Evolutionary conservation across 2,888 invertebrate genomes (phyloP).

Genomic region (Strigamia maritima): DNA sequence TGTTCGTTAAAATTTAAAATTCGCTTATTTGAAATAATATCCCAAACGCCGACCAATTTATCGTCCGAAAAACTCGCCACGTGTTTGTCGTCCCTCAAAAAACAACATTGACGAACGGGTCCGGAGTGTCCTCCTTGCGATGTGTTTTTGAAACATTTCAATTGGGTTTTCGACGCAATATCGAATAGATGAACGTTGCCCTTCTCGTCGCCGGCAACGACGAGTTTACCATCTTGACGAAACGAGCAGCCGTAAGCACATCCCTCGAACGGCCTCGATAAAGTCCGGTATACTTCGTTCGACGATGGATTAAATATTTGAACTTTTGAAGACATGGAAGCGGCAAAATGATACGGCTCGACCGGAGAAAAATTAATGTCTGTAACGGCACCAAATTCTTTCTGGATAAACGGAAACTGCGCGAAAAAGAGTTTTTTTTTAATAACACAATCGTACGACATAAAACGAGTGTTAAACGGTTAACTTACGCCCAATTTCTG

Average conservation of each 20-base stretch:
- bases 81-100: conserved; percentile 72
- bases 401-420: conserved; percentile 80
- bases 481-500: conserved; percentile 74
- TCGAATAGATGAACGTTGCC: conserved; percentile 83
- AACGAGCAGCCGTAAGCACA: conserved; percentile 82
- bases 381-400: conserved; percentile 89
- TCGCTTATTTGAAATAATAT: conserved; percentile 77
- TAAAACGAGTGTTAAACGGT: too few species aligned
- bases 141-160: conserved; percentile 69
- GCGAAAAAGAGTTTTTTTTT: conserved; percentile 45
- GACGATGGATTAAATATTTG: conserved; percentile 82
- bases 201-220: conserved; percentile 89
- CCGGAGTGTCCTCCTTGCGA: conserved; percentile 65
- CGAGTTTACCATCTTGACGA: conserved; percentile 71
- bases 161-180: conserved; percentile 72
- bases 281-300: conserved; percentile 73
- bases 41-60: conserved; percentile 82
- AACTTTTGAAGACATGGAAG: conserved; percentile 80
- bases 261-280: conserved; percentile 72
- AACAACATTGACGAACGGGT: conserved; percentile 75
- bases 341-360: conserved; percentile 85
- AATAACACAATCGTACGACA: neutral
- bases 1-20: conserved; percentile 58
- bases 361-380: conserved; percentile 85
- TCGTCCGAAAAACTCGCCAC: conserved; percentile 89